phyloP scores from a whole-genome alignment of 2,113 vertebrate species.

The Mustela lutreola region DNA sequence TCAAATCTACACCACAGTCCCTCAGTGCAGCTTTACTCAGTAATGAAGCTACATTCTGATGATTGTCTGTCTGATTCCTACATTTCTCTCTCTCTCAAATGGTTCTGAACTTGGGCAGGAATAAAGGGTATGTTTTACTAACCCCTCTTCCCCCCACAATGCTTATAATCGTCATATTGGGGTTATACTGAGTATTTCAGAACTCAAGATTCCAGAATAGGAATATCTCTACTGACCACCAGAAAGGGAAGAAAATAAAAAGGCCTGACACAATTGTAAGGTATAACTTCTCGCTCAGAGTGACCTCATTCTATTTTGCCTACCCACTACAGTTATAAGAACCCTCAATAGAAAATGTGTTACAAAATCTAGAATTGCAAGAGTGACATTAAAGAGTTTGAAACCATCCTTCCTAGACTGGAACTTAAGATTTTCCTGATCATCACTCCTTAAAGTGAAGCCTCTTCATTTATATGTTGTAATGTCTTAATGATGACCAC shows the following conservation, averaged over 20 bases:
- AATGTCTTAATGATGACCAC: neutral
- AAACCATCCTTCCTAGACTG: neutral
- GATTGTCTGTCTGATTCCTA: neutral
- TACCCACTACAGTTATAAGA: neutral
- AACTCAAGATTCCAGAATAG: neutral
- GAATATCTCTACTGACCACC: neutral
- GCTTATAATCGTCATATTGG: neutral
- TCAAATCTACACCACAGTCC: neutral
- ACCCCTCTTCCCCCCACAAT: neutral
- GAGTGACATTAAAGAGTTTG: neutral
- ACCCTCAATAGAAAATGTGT: neutral
- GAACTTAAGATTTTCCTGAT: neutral
- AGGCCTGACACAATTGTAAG: neutral
- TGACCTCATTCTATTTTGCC: neutral
- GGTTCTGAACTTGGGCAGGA: neutral
- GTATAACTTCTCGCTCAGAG: neutral
- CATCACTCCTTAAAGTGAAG: neutral
- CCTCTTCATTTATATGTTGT: neutral
- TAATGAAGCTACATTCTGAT: neutral
- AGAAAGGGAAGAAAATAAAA: neutral
- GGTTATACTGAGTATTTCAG: neutral
- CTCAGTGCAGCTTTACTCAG: neutral
- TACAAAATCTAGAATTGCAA: neutral
- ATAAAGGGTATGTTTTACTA: neutral
- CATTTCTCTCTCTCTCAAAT: conserved; percentile 36